Conservation (phyloP, 2,797 vertebrate genomes). For the Hephaestus fuliginosus region DNA sequence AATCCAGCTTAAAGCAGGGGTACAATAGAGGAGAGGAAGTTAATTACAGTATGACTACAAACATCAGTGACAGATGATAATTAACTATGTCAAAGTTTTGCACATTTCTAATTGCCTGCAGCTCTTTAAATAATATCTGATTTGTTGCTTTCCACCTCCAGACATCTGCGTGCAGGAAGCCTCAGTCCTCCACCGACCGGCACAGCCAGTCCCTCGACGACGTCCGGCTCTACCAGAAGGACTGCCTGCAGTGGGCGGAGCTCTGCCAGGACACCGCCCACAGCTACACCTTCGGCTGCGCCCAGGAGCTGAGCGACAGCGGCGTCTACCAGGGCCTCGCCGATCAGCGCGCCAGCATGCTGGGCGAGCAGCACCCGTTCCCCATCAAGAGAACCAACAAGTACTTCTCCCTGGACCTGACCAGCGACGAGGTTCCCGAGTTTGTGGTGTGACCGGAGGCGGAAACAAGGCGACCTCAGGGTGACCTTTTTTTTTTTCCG, state of each 20-base stretch:
- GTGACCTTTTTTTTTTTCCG: conserved; percentile 9
- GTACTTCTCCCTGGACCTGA: conserved; percentile 97
- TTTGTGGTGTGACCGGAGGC: conserved; percentile 91
- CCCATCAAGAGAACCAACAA: conserved; percentile 98
- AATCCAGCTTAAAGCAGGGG: conserved; percentile 3
- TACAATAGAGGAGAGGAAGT: background rate
- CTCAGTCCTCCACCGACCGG: conserved; percentile 93
- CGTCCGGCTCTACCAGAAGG: conserved; percentile 95
- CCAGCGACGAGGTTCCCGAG: conserved; percentile 94
- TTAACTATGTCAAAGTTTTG: background rate
- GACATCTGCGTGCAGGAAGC: conserved; percentile 90
- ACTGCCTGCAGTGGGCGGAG: conserved; percentile 92
- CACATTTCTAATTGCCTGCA: background rate
- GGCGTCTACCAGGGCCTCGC: conserved; percentile 89
- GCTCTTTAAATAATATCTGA: conserved; percentile 1
- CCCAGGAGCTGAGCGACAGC: conserved; percentile 89
- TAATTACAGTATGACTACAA: background rate
- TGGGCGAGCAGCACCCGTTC: conserved; percentile 88
- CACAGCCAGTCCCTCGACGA: conserved; percentile 98
- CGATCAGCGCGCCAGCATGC: conserved; percentile 91
- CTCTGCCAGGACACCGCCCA: conserved; percentile 97
- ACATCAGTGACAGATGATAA: background rate
- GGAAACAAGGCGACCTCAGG: conserved; percentile 8
- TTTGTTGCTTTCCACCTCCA: conserved; percentile 63
- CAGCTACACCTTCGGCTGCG: conserved; percentile 98